These are phyloP conservation scores for Drosophila orena DNA, from an alignment of 1,140 invertebrate genomes.

Conservation along the genomic window DNA sequence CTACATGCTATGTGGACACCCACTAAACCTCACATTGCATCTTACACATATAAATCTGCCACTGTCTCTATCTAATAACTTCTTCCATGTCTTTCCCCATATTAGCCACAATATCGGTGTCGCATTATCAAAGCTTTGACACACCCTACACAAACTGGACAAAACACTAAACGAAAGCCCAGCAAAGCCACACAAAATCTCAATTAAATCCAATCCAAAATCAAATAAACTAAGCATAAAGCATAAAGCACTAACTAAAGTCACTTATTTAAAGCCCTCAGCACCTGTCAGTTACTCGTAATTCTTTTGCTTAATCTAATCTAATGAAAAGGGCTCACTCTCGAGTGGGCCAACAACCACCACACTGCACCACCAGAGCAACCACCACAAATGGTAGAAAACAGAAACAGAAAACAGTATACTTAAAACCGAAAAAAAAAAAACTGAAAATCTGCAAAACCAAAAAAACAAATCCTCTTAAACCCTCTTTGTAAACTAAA, in stretches of 20 bases:
- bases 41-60: constrained; percentile 23
- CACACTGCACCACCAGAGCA: constrained; percentile 27
- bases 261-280: constrained; percentile 40
- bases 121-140: constrained; percentile 85
- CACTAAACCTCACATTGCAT: constrained; percentile 29
- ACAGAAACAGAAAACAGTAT: constrained; percentile 7
- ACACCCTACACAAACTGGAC: constrained; percentile 80
- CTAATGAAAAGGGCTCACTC: constrained; percentile 6
- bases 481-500: constrained; percentile 70
- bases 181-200: constrained; percentile 14
- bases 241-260: constrained; percentile 38
- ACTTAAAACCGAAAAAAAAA: not conserved
- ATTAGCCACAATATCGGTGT: constrained; percentile 84
- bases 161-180: constrained; percentile 33
- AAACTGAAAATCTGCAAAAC: not conserved
- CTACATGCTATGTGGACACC: constrained; percentile 42
- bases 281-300: constrained; percentile 37
- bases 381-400: constrained; percentile 39
- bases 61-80: constrained; percentile 67
- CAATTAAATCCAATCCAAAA: constrained; percentile 28
- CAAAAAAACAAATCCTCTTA: constrained; percentile 16
- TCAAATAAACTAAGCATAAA: constrained; percentile 12
- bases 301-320: constrained; percentile 32
- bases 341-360: constrained; percentile 1
- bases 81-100: constrained; percentile 74